phyloP scores from a whole-genome alignment of 2,888 invertebrate genomes.

The Caenorhabditis sp. region DNA sequence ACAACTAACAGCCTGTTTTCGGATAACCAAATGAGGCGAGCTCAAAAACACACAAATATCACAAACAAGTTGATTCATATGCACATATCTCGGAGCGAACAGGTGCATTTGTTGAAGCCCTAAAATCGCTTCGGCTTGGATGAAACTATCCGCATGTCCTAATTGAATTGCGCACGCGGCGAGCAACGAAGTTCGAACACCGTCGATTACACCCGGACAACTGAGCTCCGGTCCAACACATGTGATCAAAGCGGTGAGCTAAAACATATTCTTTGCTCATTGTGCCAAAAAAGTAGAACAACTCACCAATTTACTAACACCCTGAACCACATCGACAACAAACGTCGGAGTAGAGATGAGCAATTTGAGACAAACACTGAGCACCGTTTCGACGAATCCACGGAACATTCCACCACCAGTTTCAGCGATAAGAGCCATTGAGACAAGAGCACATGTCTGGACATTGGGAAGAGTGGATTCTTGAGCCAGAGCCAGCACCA shows the following conservation, averaged over 20 bases:
- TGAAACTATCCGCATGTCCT: constrained; percentile 80
- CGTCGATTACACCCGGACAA: constrained; percentile 77
- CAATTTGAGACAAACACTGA: constrained; percentile 88
- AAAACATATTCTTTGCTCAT: constrained; percentile 67
- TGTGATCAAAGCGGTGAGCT: constrained; percentile 92
- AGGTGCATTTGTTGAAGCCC: constrained; percentile 96
- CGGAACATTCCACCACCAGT: constrained; percentile 99
- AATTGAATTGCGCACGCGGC: constrained; percentile 88
- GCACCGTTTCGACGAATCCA: constrained; percentile 89
- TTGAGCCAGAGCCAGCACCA: constrained; percentile 90
- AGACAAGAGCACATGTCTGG: constrained; percentile 94
- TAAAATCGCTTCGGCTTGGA: constrained; percentile 92
- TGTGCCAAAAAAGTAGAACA: not conserved
- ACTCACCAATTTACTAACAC: constrained; percentile 65
- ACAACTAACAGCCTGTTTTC: constrained; percentile 93
- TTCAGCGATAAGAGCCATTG: constrained; percentile 91
- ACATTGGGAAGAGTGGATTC: constrained; percentile 84
- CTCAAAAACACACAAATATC: constrained; percentile 75
- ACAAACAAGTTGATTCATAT: constrained; percentile 80
- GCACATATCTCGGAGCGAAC: constrained; percentile 93
- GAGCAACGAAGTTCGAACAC: constrained; percentile 84
- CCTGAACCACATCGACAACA: constrained; percentile 63
- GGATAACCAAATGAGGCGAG: constrained; percentile 86
- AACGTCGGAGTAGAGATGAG: constrained; percentile 61
- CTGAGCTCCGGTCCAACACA: constrained; percentile 93